Evolutionary conservation across 2,113 vertebrate species (phyloP).

Genomic region (Pandion haliaetus): DNA sequence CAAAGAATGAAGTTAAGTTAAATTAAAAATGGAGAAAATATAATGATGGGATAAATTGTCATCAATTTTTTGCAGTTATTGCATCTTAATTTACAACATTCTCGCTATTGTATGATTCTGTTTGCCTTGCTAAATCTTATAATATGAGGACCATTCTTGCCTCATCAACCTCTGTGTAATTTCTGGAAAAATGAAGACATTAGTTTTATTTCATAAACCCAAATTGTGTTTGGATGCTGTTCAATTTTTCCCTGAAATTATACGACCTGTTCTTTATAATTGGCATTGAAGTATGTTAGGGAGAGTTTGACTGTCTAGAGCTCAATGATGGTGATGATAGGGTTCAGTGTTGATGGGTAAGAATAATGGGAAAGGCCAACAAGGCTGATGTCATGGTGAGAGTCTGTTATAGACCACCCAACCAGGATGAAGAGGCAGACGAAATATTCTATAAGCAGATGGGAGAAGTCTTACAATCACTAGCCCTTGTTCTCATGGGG

Average conservation of each 20-base stretch:
- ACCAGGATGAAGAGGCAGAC: not conserved
- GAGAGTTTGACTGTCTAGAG: not conserved
- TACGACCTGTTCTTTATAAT: not conserved
- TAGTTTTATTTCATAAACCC: not conserved
- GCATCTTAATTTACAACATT: not conserved
- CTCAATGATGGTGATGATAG: not conserved
- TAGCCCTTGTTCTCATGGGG: not conserved
- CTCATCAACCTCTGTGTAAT: not conserved
- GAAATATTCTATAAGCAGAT: not conserved
- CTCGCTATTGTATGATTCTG: not conserved
- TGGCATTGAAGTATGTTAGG: not conserved
- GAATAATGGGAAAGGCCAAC: not conserved
- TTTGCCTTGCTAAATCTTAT: not conserved
- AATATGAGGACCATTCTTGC: not conserved
- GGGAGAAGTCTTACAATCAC: not conserved
- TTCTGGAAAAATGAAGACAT: not conserved
- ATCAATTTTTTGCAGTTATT: not conserved
- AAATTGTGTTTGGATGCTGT: not conserved
- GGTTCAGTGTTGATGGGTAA: not conserved
- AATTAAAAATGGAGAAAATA: not conserved
- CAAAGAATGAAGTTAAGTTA: not conserved
- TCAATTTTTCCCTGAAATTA: not conserved
- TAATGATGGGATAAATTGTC: not conserved
- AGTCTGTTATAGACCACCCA: not conserved
- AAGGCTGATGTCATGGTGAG: not conserved